phyloP scores from a whole-genome alignment of 2,113 vertebrate species.

The Zootoca vivipara region DNA sequence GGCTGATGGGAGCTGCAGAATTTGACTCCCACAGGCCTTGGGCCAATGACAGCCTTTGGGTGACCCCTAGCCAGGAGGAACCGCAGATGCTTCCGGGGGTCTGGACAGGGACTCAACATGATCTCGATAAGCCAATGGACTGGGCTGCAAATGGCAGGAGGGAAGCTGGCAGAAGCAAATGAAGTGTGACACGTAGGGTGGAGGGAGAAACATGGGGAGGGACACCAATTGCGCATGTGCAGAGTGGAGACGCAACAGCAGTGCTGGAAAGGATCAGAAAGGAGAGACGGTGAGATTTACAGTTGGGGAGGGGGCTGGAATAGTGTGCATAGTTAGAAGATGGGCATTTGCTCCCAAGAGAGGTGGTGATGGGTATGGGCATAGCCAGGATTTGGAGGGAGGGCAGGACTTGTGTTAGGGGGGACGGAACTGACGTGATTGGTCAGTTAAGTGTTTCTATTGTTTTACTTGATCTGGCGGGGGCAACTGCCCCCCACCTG shows the following conservation, averaged over 20 bases:
- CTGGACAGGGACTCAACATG: neutral
- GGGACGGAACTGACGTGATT: no score
- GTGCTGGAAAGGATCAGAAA: neutral
- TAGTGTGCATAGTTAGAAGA: no score
- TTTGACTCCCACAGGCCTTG: constrained; percentile 32
- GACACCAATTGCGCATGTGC: neutral
- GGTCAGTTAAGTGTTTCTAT: no score
- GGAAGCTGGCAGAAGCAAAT: neutral
- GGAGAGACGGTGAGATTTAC: no score
- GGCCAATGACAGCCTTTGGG: constrained; percentile 33
- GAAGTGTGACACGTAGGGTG: neutral
- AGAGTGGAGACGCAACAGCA: neutral
- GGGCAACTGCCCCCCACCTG: no score
- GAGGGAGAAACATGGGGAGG: neutral
- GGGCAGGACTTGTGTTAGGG: no score
- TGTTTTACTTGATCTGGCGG: no score
- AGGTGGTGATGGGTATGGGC: no score
- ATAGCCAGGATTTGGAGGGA: no score
- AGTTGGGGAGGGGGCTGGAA: neutral
- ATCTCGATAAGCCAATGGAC: neutral
- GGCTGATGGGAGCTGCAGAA: constrained; percentile 35
- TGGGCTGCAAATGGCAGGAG: constrained; percentile 7
- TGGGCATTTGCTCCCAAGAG: no score
- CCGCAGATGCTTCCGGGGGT: constrained; percentile 1
- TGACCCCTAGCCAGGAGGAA: constrained; percentile 15